Percentiles rank a stretch among this genome's conserved stretches.
Conservation (phyloP, 2,888 invertebrate species). For the Frankliniella fusca region DNA sequence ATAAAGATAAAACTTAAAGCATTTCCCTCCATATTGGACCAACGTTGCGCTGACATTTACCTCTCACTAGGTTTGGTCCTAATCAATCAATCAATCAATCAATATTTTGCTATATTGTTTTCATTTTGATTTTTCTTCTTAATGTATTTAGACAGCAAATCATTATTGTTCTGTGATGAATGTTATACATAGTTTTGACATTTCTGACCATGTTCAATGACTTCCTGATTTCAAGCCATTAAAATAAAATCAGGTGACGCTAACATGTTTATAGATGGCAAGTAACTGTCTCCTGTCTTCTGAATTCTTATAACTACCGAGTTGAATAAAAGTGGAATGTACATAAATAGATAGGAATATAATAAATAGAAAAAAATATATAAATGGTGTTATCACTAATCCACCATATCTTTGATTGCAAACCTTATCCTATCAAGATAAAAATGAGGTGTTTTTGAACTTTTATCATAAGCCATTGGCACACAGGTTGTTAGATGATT, state of each 20-base stretch:
- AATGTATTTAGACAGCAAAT: not conserved
- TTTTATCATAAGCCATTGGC: not conserved
- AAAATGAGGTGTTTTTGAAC: not conserved
- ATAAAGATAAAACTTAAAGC: not conserved
- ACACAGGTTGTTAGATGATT: conserved; percentile 6
- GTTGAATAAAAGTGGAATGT: not conserved
- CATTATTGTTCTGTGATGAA: not conserved
- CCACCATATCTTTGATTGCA: conserved; percentile 2
- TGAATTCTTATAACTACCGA: too few relatives aligned
- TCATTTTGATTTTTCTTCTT: not conserved
- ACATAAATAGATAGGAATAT: not conserved
- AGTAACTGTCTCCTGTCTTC: too few relatives aligned
- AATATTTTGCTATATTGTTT: too few relatives aligned
- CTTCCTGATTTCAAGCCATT: not conserved
- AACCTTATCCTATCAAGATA: conserved; percentile 14
- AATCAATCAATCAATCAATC: too few relatives aligned
- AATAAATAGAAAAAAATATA: too few relatives aligned
- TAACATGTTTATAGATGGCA: too few relatives aligned
- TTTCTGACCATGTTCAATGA: too few relatives aligned
- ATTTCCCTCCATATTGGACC: too few relatives aligned
- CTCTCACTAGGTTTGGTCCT: too few relatives aligned
- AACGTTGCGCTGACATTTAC: too few relatives aligned
- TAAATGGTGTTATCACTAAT: not conserved
- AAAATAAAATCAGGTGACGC: not conserved
- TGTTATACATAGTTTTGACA: too few relatives aligned